Evolutionary conservation across 2,888 invertebrate genomes (phyloP), one percentile per base, ranked within the genome.

Genomic region (Allygus modestus): DNA sequence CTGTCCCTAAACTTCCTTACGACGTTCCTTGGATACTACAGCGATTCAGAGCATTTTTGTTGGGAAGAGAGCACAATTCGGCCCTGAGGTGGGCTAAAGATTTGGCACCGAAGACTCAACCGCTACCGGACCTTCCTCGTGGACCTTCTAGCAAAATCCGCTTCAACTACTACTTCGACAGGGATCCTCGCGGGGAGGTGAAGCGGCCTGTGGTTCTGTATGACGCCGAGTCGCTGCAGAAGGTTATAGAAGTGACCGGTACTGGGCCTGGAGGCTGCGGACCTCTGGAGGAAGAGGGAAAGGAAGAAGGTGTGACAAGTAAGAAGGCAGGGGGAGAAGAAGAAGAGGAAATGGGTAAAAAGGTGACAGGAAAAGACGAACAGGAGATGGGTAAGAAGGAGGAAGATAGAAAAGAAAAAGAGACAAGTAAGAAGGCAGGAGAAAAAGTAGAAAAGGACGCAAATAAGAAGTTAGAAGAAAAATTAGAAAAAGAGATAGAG

Each of bases 141-240:
- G 77, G 77, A 43, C n/a, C 51, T 20, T 77, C 15, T 2, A 77
- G 77, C 28, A 77, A 77, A 26, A 46, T 77, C 15, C 17, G 41
- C 77, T n/a, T 23, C 51, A 77, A 77, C 77, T 77, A 77, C 51
- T 77, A 77, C 28, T 77, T 28, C 51, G 28, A 43, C 46, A 15
- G 77, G 28, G 77, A 77, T 28, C 17, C 51, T 28, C 23, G 77
- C 0, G 77, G 77, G 17, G 46, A 51, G 31, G 77, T 77, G 28
- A 12, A 46, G 26, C 23, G 9, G 20, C 77, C 77, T 1, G 1
- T 1, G 7, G 28, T 28, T 0, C 41, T 77, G 20, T 73, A 73
- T 17, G 41, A 37, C 28, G 69, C 69, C 31, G 69, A 23, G 12
- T 11, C 12, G 46, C 46, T 9, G 15, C 15, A 1, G 46, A 46